Evolutionary conservation across 2,113 vertebrate species (phyloP).

Genomic region (Apaloderma vittatum): DNA sequence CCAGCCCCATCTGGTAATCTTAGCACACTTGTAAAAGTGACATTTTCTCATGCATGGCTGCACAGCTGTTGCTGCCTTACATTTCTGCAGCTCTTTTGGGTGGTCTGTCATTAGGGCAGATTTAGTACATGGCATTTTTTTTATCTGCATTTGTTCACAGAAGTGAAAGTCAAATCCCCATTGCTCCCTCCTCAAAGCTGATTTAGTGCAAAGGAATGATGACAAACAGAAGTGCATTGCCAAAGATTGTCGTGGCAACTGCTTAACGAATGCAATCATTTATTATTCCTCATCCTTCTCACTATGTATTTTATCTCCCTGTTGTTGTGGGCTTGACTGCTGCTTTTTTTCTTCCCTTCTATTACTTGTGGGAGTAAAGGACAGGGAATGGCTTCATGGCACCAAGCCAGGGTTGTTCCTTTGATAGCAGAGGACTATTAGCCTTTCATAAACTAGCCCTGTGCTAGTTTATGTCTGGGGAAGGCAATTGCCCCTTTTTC

Average conservation of each 20-base stretch:
- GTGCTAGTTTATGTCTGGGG: not conserved
- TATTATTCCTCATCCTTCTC: not conserved
- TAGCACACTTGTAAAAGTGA: not conserved
- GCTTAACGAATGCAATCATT: not conserved
- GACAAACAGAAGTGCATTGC: not conserved
- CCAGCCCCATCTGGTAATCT: not conserved
- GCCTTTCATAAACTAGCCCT: not conserved
- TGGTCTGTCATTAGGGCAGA: not conserved
- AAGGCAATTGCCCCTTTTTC: not conserved
- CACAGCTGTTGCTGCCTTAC: not conserved
- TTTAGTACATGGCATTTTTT: not conserved
- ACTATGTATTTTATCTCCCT: not conserved
- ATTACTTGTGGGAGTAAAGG: not conserved
- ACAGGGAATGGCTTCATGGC: not conserved
- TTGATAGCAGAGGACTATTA: not conserved
- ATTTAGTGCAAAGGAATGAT: not conserved
- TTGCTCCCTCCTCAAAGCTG: not conserved
- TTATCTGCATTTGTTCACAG: not conserved
- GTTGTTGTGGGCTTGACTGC: not conserved
- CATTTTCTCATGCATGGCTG: not conserved
- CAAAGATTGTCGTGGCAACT: not conserved
- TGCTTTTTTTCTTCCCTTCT: not conserved
- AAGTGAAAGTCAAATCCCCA: not conserved
- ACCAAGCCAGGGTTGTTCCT: not conserved
- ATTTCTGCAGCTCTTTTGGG: not conserved